These are phyloP conservation scores for Ailurus styani DNA, from an alignment of 2,113 vertebrate species.

Conservation along the genomic window DNA sequence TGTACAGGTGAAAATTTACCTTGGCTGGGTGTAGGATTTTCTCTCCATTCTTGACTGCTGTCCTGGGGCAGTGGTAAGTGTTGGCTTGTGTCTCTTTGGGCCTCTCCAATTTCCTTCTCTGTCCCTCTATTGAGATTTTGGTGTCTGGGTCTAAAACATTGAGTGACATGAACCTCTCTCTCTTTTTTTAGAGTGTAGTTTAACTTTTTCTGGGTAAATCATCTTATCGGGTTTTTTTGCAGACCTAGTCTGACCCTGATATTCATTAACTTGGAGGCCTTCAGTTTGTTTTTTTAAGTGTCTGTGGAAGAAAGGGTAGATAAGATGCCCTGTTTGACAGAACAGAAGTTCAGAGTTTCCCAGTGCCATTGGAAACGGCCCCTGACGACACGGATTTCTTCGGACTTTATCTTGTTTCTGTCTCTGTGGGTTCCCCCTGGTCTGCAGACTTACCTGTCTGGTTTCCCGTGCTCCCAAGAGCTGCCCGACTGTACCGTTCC, in stretches of 20 bases:
- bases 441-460: background rate
- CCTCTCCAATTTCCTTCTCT: background rate
- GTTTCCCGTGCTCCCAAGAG: background rate
- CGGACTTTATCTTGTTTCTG: background rate
- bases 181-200: background rate
- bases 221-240: slow-evolving; percentile 33
- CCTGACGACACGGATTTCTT: background rate
- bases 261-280: slow-evolving; percentile 51
- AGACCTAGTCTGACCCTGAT: slow-evolving; percentile 62
- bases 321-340: slow-evolving; percentile 37
- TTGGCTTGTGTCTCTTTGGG: background rate
- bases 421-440: background rate
- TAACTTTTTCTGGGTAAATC: slow-evolving; percentile 45
- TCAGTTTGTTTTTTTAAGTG: background rate
- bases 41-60: background rate
- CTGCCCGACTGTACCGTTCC: accelerated
- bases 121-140: background rate
- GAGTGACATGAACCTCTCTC: background rate
- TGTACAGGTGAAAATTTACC: background rate
- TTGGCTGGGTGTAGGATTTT: background rate
- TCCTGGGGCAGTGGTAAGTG: background rate
- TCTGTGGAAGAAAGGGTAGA: background rate
- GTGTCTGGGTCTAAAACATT: background rate
- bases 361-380: background rate
- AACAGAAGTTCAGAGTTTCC: slow-evolving; percentile 2